Conservation (phyloP, 2,113 vertebrate species). For the Onychorhynchus coronatus region DNA sequence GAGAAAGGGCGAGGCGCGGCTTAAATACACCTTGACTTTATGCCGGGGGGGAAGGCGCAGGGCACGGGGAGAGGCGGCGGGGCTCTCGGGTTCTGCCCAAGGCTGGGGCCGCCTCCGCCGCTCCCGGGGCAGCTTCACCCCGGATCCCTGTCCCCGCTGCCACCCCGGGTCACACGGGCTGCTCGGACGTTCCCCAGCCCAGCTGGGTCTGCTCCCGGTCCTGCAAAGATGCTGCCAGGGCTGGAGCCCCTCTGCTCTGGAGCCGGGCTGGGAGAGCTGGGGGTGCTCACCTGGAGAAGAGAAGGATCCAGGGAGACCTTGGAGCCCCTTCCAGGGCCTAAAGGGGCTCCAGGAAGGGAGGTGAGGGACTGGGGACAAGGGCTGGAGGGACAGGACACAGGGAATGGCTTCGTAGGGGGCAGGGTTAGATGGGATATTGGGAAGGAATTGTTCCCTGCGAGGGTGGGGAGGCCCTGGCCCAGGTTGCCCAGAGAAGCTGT, state of each 20-base stretch:
- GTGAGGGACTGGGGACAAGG: not conserved
- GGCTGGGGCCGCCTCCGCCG: not conserved
- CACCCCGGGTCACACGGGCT: not conserved
- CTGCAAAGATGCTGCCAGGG: rapidly evolving
- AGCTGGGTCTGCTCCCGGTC: not conserved
- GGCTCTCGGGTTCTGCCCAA: not conserved
- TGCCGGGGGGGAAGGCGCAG: not conserved
- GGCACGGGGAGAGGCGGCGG: rapidly evolving
- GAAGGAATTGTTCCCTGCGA: not conserved
- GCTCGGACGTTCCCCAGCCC: not conserved
- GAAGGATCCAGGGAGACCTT: not conserved
- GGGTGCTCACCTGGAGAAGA: not conserved
- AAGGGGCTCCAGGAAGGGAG: not conserved
- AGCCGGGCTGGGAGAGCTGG: not conserved
- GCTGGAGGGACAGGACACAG: rapidly evolving
- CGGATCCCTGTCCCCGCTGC: rapidly evolving
- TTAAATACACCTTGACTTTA: not conserved
- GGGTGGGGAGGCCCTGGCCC: not conserved
- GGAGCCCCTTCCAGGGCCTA: rapidly evolving
- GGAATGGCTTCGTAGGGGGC: not conserved
- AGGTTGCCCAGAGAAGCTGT: not conserved
- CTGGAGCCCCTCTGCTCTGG: not conserved
- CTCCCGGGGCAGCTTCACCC: not conserved
- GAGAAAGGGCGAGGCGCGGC: not conserved
- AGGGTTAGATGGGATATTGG: rapidly evolving